Evolutionary conservation across 2,113 vertebrate genomes (phyloP).

Genomic region (Vulpes vulpes): DNA sequence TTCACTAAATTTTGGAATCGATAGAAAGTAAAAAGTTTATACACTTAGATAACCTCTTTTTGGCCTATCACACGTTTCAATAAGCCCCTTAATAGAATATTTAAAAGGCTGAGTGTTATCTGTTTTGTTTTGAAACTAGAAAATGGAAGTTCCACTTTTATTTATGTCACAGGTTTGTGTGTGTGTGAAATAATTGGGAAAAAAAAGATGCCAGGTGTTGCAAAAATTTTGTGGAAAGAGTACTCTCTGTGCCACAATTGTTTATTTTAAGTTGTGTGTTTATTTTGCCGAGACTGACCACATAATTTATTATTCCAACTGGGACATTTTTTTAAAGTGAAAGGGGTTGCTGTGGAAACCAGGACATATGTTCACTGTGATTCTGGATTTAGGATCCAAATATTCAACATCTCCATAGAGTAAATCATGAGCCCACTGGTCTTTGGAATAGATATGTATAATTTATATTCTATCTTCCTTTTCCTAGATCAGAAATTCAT

Average conservation of each 20-base stretch:
- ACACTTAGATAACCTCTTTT: neutral
- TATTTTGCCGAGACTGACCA: slow-evolving; percentile 31
- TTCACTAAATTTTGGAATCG: neutral
- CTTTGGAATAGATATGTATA: slow-evolving; percentile 3
- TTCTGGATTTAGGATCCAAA: slow-evolving; percentile 61
- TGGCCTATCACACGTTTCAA: neutral
- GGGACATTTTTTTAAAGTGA: neutral
- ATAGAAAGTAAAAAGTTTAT: neutral
- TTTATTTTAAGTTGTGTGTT: slow-evolving; percentile 30
- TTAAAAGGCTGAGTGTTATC: neutral
- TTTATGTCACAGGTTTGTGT: neutral
- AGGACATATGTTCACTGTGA: slow-evolving; percentile 26
- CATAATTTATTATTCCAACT: slow-evolving; percentile 45
- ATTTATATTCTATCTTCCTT: slow-evolving; percentile 19
- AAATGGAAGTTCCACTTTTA: neutral
- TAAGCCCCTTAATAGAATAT: neutral
- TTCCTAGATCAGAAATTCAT: slow-evolving; percentile 37
- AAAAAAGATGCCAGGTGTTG: neutral
- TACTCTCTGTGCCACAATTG: neutral
- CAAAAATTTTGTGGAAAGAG: neutral
- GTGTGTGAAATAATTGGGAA: neutral
- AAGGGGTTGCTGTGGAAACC: neutral
- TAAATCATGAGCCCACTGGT: slow-evolving; percentile 47
- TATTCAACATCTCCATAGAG: slow-evolving; percentile 56
- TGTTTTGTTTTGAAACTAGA: slow-evolving; percentile 27